Conservation (phyloP, 2,113 vertebrate species). For the Addax nasomaculatus region DNA sequence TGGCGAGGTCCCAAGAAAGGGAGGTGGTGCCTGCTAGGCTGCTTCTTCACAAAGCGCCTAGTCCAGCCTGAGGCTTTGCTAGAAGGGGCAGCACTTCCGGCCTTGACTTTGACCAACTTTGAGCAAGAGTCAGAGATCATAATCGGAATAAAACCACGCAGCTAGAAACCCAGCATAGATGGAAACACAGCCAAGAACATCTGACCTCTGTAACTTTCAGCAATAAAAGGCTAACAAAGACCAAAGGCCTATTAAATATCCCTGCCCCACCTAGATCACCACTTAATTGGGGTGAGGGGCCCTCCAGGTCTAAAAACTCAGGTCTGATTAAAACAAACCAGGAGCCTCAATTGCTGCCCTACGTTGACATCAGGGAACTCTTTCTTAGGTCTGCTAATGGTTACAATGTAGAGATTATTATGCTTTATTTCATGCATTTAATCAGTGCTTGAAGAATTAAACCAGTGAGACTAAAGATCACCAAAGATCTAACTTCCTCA, state of each 20-base stretch:
- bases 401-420: neutral
- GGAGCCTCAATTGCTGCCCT: neutral
- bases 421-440: neutral
- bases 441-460: constrained; percentile 18
- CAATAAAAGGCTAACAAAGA: constrained; percentile 36
- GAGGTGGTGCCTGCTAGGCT: neutral
- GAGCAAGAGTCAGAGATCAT: neutral
- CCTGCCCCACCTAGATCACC: neutral
- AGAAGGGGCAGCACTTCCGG: neutral
- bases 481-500: neutral
- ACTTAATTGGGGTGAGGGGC: constrained; percentile 12
- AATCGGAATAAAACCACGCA: neutral
- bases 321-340: constrained; percentile 54
- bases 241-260: constrained; percentile 28
- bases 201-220: neutral
- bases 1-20: neutral
- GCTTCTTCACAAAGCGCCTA: neutral
- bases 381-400: constrained; percentile 12
- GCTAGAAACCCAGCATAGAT: neutral
- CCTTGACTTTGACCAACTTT: neutral
- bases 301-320: constrained; percentile 20
- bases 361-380: constrained; percentile 39
- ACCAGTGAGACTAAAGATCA: neutral
- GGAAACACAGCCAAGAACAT: neutral
- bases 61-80: neutral